Conservation (phyloP, 2,113 vertebrate species). For the Nothoprocta perdicaria region DNA sequence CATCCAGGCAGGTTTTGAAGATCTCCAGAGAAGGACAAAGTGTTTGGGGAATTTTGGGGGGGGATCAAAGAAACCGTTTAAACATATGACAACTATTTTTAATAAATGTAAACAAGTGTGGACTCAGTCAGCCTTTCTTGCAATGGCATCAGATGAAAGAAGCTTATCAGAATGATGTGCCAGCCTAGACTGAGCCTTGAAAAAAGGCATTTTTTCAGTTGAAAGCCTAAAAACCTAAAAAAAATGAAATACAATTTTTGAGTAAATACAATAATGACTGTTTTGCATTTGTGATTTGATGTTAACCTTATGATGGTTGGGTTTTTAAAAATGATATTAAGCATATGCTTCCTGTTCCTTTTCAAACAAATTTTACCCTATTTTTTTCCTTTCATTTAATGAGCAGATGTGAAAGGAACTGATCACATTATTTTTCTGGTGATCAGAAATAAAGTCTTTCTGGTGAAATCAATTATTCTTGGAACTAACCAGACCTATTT, state of each 20-base stretch:
- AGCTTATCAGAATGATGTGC: constrained; percentile 4
- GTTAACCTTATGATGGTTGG: constrained; percentile 48
- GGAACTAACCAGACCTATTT: constrained; percentile 45
- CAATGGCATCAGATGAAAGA: constrained; percentile 47
- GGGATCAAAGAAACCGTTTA: constrained; percentile 40
- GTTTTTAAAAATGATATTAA: constrained; percentile 55
- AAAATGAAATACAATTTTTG: constrained; percentile 19
- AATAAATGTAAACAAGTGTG: constrained; percentile 62
- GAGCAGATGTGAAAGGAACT: constrained; percentile 63
- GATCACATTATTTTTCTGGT: constrained; percentile 55
- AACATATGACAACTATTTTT: constrained; percentile 60
- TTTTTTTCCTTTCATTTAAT: constrained; percentile 44
- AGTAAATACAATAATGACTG: constrained; percentile 61
- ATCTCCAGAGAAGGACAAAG: neutral
- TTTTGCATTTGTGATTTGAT: constrained; percentile 70
- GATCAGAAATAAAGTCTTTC: constrained; percentile 56
- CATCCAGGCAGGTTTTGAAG: too few relatives aligned
- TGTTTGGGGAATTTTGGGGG: constrained; percentile 15
- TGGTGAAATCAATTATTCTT: constrained; percentile 50
- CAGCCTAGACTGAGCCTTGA: constrained; percentile 22
- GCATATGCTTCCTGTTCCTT: constrained; percentile 69
- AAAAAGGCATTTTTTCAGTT: constrained; percentile 22
- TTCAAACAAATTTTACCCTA: constrained; percentile 57
- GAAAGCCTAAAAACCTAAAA: constrained; percentile 36
- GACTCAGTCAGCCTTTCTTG: constrained; percentile 1